A percentile compares a stretch with the other conserved stretches of the same genome.
phyloP scores from a whole-genome alignment of 2,888 invertebrate species.

The Hymenopus coronatus region DNA sequence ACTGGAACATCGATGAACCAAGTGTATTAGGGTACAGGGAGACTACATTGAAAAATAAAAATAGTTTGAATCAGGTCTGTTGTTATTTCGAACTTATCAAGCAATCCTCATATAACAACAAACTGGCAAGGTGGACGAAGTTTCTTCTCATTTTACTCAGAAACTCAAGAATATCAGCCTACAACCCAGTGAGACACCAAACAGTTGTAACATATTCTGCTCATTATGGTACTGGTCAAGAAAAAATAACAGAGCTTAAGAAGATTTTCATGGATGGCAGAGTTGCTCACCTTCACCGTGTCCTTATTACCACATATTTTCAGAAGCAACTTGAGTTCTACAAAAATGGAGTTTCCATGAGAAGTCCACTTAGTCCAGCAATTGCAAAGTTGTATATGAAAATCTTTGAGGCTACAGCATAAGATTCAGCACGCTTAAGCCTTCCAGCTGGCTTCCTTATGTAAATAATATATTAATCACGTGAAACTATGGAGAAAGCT shows the following conservation, averaged over 20 bases:
- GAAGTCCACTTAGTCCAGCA: background rate
- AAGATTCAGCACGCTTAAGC: background rate
- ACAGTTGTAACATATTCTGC: too few species aligned
- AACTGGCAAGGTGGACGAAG: background rate
- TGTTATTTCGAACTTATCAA: too few species aligned
- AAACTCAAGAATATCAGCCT: too few species aligned
- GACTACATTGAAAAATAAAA: too few species aligned
- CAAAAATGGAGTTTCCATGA: background rate
- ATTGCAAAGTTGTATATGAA: background rate
- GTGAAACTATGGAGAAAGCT: background rate
- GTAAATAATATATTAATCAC: background rate
- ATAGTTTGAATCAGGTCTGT: too few species aligned
- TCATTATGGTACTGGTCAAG: too few species aligned
- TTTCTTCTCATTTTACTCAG: background rate
- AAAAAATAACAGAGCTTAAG: too few species aligned
- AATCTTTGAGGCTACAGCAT: background rate
- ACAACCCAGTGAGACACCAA: too few species aligned
- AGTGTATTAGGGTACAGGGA: too few species aligned
- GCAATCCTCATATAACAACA: background rate
- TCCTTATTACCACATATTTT: background rate
- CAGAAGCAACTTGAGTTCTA: background rate
- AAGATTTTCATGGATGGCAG: background rate
- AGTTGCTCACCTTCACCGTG: background rate
- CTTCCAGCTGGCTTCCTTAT: background rate
- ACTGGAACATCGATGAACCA: too few species aligned